A percentile compares a stretch with the other conserved stretches of the same genome.
phyloP scores from a whole-genome alignment of 2,888 invertebrate species.

The Perizoma flavofasciatum region DNA sequence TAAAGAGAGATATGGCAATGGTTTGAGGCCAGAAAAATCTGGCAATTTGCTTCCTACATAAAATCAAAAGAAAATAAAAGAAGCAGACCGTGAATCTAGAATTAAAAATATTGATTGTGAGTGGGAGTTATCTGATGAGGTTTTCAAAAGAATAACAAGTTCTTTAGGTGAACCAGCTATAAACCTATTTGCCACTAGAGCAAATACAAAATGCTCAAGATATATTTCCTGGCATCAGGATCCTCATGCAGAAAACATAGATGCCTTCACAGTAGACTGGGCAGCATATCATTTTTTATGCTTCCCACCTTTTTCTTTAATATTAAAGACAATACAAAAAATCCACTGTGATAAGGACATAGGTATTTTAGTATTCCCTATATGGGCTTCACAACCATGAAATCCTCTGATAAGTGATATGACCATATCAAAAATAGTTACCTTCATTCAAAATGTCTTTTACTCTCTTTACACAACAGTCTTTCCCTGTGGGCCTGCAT shows the following conservation, averaged over 20 bases:
- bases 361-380: constrained; percentile 23
- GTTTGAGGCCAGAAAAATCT: constrained; percentile 23
- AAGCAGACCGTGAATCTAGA: constrained; percentile 31
- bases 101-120: constrained; percentile 16
- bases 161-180: constrained; percentile 15
- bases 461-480: constrained; percentile 5
- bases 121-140: constrained; percentile 19
- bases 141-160: constrained; percentile 8
- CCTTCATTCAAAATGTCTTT: constrained; percentile 12
- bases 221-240: constrained; percentile 28
- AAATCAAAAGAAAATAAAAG: constrained; percentile 29
- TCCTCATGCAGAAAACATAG: constrained; percentile 15
- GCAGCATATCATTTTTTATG: constrained; percentile 17
- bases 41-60: constrained; percentile 34
- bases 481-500: constrained; percentile 33
- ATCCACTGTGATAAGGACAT: constrained; percentile 18
- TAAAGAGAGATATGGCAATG: constrained; percentile 29
- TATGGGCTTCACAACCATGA: constrained; percentile 27
- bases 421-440: constrained; percentile 5
- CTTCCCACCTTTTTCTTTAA: constrained; percentile 27
- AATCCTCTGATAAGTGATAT: constrained; percentile 9
- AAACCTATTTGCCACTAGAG: constrained; percentile 28
- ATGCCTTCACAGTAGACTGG: constrained; percentile 29
- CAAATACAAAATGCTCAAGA: constrained; percentile 26
- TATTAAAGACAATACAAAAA: constrained; percentile 20